Percentiles rank a stretch among this genome's conserved stretches.
These are phyloP conservation scores for Tachina lurida DNA, from an alignment of 2,888 invertebrate species.

Conservation along the genomic window DNA sequence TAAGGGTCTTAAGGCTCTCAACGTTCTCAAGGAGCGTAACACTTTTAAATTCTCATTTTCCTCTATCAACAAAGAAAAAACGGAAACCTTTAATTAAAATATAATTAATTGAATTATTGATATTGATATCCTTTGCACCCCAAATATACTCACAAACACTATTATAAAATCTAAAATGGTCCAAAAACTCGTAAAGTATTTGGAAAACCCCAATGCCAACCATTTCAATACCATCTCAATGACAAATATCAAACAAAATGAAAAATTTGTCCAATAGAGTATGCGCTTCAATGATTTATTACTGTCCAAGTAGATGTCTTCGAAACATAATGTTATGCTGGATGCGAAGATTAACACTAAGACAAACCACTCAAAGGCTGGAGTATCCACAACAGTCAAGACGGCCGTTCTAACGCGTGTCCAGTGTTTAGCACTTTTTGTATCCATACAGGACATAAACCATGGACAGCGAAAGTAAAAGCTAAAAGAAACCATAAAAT, in stretches of 20 bases:
- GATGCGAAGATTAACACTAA: conserved; percentile 96
- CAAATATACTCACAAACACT: conserved; percentile 92
- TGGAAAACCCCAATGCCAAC: conserved; percentile 96
- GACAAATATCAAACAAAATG: conserved; percentile 95
- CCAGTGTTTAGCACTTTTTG: conserved; percentile 90
- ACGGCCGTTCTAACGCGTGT: conserved; percentile 88
- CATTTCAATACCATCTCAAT: conserved; percentile 98
- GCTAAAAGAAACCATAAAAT: conserved; percentile 72
- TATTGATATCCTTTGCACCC: neutral
- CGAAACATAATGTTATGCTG: conserved; percentile 96
- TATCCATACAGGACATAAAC: conserved; percentile 89
- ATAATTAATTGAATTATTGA: neutral
- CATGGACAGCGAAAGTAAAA: conserved; percentile 88
- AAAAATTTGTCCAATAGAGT: conserved; percentile 95
- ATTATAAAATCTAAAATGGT: conserved; percentile 97
- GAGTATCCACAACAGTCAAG: conserved; percentile 93
- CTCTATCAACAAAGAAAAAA: conserved; percentile 96
- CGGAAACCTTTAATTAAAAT: conserved; percentile 88
- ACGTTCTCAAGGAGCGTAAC: conserved; percentile 93
- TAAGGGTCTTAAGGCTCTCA: conserved; percentile 95
- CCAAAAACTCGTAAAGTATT: conserved; percentile 98
- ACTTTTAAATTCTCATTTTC: conserved; percentile 96
- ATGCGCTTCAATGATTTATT: conserved; percentile 91
- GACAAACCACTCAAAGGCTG: conserved; percentile 97
- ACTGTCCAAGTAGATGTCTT: conserved; percentile 96